phyloP scores from a whole-genome alignment of 2,797 vertebrate genomes.

The Phaenicophaeus curvirostris region DNA sequence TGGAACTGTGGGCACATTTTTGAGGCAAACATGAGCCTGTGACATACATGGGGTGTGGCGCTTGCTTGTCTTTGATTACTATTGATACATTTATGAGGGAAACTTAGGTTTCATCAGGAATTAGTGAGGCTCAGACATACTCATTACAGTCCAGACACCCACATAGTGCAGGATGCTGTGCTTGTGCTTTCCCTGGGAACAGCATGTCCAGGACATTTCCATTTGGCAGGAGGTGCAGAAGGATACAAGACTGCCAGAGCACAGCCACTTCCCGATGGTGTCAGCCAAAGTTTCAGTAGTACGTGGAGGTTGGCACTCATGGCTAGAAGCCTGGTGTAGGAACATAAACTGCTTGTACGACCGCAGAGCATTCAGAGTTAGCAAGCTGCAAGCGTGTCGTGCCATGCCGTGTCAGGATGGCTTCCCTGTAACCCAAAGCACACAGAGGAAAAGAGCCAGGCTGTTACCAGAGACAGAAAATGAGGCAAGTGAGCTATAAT shows the following conservation, averaged over 20 bases:
- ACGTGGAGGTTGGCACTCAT: rapidly evolving
- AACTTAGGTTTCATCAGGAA: background rate
- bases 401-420: background rate
- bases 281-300: background rate
- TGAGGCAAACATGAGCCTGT: background rate
- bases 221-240: background rate
- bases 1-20: rapidly evolving
- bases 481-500: background rate
- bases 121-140: rapidly evolving
- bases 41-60: rapidly evolving
- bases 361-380: rapidly evolving
- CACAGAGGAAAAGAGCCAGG: background rate
- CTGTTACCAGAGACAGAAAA: background rate
- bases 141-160: background rate
- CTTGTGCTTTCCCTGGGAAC: background rate
- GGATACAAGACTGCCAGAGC: background rate
- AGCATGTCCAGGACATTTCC: background rate
- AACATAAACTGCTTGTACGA: background rate
- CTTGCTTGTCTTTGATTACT: rapidly evolving
- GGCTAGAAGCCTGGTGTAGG: background rate
- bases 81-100: rapidly evolving
- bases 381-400: rapidly evolving
- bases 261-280: rapidly evolving
- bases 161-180: background rate
- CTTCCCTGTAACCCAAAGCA: too few species aligned